Base-by-base conservation (phyloP, 92 coral and sea anemone genomes). In the Porites lobata region DNA sequence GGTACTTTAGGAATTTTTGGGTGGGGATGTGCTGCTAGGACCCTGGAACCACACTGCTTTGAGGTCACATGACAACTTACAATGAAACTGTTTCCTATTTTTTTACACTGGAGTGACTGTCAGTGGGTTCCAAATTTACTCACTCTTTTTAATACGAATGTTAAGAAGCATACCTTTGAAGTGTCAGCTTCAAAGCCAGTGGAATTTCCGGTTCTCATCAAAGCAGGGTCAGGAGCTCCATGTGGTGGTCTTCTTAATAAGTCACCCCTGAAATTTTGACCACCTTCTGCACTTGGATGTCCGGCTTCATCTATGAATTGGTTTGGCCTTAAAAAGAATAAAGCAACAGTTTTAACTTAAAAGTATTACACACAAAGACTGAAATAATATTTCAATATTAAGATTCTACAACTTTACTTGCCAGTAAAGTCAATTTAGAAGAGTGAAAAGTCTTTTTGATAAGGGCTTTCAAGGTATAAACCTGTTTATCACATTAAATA, bases 181-280 rank as follows among this genome's bases (percentile, higher is more conserved):
- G 90, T 85, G 62, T 92, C 95, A 75, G 95, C 93, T 59, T 90
- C 95, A 92, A 89, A 85, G 22, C 91, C 91, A 66, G 95, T 65
- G 64, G 91, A 88, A 63, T 85, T 85, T 67, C 75, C 89, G 65
- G 52, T 20, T 43, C 75, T 17, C 58, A 59, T 57, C 29, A 54
- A 14, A 47, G 38, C 50, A 72, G 51, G 52, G 76, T 47, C 50
- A 67, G 75, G 15, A 11, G 47, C 29, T 69, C 6, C 47, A 38
- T 38, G 47, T 38, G 20, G 63, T 75, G 88, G 9, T 51, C 52
- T 65, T 75, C 29, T 61, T 56, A 6, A 38, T 4, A 38, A 50
- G 53, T 38, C 21, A 2, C 86, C 59, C 54, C 50, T 38, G 1
- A 10, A 56, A 29, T 32, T 53, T 18, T 11, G 38, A n/a, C 57